Conservation (phyloP, 1,140 invertebrate genomes). For the Tetranychus urticae region DNA sequence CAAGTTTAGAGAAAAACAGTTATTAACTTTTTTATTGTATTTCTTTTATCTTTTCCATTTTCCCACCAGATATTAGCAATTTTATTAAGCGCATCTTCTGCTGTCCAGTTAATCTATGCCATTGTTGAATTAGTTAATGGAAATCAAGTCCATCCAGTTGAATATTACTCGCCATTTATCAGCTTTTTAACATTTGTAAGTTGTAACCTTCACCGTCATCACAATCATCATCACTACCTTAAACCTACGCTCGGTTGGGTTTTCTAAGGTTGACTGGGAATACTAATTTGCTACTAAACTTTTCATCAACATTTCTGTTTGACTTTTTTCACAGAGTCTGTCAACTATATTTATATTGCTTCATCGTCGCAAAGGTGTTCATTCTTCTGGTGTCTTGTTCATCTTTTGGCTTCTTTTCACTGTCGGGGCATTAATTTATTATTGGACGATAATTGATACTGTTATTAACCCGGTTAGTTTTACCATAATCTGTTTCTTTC, state of each 20-base stretch:
- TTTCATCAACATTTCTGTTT: too few species aligned
- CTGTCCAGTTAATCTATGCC: too few species aligned
- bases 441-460: neutral
- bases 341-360: neutral
- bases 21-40: too few species aligned
- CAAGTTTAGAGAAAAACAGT: too few species aligned
- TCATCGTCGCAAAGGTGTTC: constrained; percentile 5
- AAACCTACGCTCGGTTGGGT: too few species aligned
- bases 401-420: constrained; percentile 3
- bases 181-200: constrained; percentile 4
- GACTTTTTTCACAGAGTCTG: neutral
- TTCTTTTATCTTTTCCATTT: too few species aligned
- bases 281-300: too few species aligned
- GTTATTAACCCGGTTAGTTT: neutral
- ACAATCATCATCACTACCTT: neutral
- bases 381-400: constrained; percentile 7
- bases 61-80: too few species aligned
- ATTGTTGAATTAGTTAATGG: neutral
- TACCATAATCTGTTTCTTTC: neutral
- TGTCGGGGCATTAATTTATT: constrained; percentile 1
- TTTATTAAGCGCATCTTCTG: too few species aligned
- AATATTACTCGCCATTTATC: constrained; percentile 3
- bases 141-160: neutral
- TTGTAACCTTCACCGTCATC: neutral
- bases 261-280: too few species aligned